These are phyloP conservation scores for Gymnothorax javanicus DNA, from an alignment of 2,797 vertebrate species.

Conservation along the genomic window DNA sequence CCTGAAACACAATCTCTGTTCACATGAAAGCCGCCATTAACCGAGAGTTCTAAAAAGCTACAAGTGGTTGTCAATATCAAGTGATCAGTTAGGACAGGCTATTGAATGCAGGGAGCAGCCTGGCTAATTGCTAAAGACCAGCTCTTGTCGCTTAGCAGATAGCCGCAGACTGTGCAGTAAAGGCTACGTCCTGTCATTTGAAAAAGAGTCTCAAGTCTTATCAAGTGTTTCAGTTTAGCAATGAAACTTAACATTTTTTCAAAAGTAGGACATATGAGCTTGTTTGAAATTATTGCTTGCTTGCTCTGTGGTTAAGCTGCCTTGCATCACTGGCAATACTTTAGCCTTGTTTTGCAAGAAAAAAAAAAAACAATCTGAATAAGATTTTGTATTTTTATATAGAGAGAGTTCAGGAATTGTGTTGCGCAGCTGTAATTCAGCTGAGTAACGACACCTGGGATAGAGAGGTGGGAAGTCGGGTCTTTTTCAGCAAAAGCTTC, in stretches of 20 bases:
- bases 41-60: too few relatives aligned
- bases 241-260: too few relatives aligned
- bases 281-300: too few relatives aligned
- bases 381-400: too few relatives aligned
- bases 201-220: too few relatives aligned
- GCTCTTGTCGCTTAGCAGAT: background rate
- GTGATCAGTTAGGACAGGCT: background rate
- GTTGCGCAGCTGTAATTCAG: background rate
- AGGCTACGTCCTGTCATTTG: background rate
- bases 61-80: background rate
- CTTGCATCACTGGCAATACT: too few relatives aligned
- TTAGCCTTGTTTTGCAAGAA: too few relatives aligned
- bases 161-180: background rate
- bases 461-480: background rate
- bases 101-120: background rate
- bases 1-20: background rate
- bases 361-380: too few relatives aligned
- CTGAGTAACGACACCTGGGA: background rate
- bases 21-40: too few relatives aligned
- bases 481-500: slow-evolving; percentile 45
- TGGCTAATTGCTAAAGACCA: background rate
- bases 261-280: too few relatives aligned
- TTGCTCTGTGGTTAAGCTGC: too few relatives aligned
- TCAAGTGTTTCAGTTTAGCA: too few relatives aligned
- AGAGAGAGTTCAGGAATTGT: background rate